A percentile compares a stretch with the other conserved stretches of the same genome.
Conservation (phyloP, 2,797 vertebrate species). For the Danionella dracula region DNA sequence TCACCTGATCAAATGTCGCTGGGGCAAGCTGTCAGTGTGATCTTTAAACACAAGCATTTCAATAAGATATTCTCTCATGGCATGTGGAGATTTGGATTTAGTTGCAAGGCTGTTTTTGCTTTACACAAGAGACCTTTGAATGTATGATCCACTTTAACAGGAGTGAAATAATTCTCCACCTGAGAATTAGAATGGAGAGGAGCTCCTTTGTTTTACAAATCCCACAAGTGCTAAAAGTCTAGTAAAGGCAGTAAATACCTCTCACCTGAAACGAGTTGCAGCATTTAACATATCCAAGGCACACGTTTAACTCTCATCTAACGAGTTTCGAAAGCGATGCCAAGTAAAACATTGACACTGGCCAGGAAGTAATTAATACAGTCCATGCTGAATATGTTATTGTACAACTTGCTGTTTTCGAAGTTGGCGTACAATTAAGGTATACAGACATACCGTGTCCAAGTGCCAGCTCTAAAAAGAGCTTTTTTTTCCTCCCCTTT, state of each 20-base stretch:
- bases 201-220: slow-evolving; percentile 1
- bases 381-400: slow-evolving; percentile 25
- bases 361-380: slow-evolving; percentile 13
- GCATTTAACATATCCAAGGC: not conserved
- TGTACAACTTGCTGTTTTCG: slow-evolving; percentile 46
- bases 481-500: slow-evolving; percentile 64
- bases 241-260: not conserved
- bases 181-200: not conserved
- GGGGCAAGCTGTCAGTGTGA: too few relatives aligned
- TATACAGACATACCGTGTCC: slow-evolving; percentile 72
- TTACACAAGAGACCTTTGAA: not conserved
- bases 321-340: not conserved
- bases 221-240: not conserved
- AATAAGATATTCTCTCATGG: too few relatives aligned
- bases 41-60: too few relatives aligned
- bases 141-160: slow-evolving; percentile 1
- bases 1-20: too few relatives aligned
- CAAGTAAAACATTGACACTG: not conserved
- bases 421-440: slow-evolving; percentile 61
- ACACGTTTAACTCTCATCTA: not conserved
- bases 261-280: not conserved
- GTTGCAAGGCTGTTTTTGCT: not conserved
- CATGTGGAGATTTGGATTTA: too few relatives aligned
- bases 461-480: slow-evolving; percentile 64
- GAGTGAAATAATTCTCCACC: not conserved